Evolutionary conservation across 2,888 invertebrate species (phyloP), one percentile per base, ranked within the genome.

Genomic region (Eupithecia vulgata): DNA sequence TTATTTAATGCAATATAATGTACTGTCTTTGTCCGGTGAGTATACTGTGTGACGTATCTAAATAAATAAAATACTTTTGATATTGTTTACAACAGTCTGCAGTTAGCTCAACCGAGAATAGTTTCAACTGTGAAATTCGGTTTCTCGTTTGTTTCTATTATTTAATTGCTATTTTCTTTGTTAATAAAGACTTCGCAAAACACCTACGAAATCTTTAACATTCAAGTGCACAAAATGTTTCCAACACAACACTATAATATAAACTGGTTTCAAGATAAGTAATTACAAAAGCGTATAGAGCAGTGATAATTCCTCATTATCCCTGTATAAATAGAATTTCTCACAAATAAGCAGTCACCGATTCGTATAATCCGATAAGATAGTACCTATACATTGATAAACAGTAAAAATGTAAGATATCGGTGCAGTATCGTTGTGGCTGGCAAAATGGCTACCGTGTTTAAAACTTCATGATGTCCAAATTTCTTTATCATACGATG

Each of bases 351-450:
- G 76, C 75, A 77, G 85, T 85, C 84, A 83, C 81, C 78, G 82
- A 87, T 83, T 87, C 85, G 84, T 79, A 80, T 77, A 79, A 82
- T 82, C 30, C 17, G 80, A 80, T 80, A 80, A 79, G 80, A 79
- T 80, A 78, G 69, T 64, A n/a, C n/a, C n/a, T n/a, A 6, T 34
- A 34, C 67, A 77, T 77, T 75, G 79, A 79, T 80, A 77, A 79
- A 64, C 42, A 62, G 69, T 68, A 67, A 73, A 69, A 69, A 75
- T 71, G 71, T 73, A 66, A 71, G 65, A 65, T 65, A 65, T 65
- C 65, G 62, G 66, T 73, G 70, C 73, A 77, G 79, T 76, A 76
- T 75, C 74, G 72, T 62, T 67, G 68, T 66, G 74, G 70, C 40
- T 74, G 70, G 66, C 74, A 62, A 17, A 37, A 57, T 71, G 73